Conservation (phyloP, 92 coral and sea anemone species). For the Desmophyllum pertusum region DNA sequence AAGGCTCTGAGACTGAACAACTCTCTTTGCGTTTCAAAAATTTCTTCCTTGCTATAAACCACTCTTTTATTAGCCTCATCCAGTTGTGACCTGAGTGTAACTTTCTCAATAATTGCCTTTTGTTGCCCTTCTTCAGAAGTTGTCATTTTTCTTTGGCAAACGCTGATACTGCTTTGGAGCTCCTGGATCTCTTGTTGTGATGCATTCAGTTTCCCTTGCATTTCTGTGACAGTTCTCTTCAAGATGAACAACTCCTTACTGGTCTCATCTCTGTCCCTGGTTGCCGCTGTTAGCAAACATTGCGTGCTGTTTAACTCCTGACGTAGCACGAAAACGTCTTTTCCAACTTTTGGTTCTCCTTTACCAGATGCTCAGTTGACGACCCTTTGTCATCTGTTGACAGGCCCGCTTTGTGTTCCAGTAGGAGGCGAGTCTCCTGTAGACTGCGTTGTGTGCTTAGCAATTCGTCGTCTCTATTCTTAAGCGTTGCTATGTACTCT, state of each 20-base stretch:
- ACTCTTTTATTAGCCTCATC: conserved; percentile 50
- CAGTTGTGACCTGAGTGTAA: conserved; percentile 23
- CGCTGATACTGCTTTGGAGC: conserved; percentile 40
- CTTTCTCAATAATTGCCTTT: conserved; percentile 32
- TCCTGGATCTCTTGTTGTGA: conserved; percentile 58
- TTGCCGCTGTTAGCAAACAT: conserved; percentile 27
- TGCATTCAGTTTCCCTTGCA: conserved; percentile 43
- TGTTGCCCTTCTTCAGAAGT: conserved; percentile 51
- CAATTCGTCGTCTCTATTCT: conserved; percentile 53
- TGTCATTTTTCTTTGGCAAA: conserved; percentile 42
- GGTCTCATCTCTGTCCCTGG: conserved; percentile 55
- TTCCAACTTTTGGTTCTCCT: conserved; percentile 59
- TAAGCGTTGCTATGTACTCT: conserved; percentile 54
- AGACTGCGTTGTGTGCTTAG: conserved; percentile 60
- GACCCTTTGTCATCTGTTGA: conserved; percentile 23
- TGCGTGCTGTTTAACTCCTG: conserved; percentile 52
- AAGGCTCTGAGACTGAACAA: conserved; percentile 16
- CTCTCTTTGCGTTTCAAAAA: conserved; percentile 44
- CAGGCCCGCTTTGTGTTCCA: conserved; percentile 52
- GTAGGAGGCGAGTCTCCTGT: conserved; percentile 53
- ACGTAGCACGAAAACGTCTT: conserved; percentile 46
- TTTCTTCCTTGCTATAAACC: conserved; percentile 43
- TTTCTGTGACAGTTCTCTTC: conserved; percentile 45
- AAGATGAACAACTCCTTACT: conserved; percentile 44
- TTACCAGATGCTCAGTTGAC: conserved; percentile 38